A percentile compares a stretch with the other conserved stretches of the same genome.
Conservation (phyloP, 2,797 vertebrate species). For the Macroramphosus scolopax region DNA sequence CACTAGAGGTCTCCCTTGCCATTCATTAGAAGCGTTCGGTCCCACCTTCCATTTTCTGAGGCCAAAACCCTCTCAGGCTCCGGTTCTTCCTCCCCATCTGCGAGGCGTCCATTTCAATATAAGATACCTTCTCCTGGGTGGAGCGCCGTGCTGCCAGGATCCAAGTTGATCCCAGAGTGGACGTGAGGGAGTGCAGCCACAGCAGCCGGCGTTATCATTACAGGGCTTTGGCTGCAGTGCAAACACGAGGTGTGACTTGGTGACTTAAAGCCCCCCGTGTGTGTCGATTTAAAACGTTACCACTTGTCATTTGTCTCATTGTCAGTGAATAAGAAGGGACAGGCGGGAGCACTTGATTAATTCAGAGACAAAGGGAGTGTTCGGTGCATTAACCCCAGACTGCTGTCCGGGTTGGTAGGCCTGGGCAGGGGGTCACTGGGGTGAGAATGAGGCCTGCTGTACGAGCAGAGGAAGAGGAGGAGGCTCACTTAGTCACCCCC, state of each 20-base stretch:
- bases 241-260: constrained; percentile 32
- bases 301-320: constrained; percentile 60
- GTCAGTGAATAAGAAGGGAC: constrained; percentile 64
- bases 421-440: constrained; percentile 48
- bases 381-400: constrained; percentile 77
- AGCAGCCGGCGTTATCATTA: constrained; percentile 24
- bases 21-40: constrained; percentile 39
- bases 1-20: constrained; percentile 78
- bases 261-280: constrained; percentile 33
- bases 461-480: constrained; percentile 40
- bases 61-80: constrained; percentile 40
- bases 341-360: constrained; percentile 70
- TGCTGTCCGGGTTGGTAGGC: constrained; percentile 53
- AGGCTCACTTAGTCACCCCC: constrained; percentile 18
- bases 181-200: constrained; percentile 24
- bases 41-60: constrained; percentile 66
- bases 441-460: constrained; percentile 77
- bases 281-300: constrained; percentile 57
- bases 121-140: too few relatives aligned
- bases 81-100: constrained; percentile 45
- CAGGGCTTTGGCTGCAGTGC: constrained; percentile 21
- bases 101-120: constrained; percentile 60
- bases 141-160: constrained; percentile 3
- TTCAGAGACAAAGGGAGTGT: constrained; percentile 71
- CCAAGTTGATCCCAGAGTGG: constrained; percentile 48